Percentiles rank a stretch among this genome's conserved stretches.
Conservation (phyloP, 2,113 vertebrate species). For the Crotophaga sulcirostris region DNA sequence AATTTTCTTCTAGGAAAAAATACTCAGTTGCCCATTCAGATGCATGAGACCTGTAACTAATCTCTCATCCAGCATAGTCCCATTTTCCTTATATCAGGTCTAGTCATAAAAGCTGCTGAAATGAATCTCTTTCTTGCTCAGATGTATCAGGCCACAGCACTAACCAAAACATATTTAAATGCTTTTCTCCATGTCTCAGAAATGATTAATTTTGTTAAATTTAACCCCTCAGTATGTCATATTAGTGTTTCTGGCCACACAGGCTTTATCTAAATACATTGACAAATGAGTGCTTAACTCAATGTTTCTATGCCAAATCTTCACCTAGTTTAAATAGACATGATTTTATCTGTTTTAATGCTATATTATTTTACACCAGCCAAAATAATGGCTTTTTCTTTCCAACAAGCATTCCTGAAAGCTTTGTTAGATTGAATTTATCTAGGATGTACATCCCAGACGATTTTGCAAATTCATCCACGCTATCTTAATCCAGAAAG, state of each 20-base stretch:
- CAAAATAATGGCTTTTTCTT: not conserved
- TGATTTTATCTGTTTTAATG: not conserved
- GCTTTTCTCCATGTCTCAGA: not conserved
- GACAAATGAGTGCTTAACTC: not conserved
- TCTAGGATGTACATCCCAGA: not conserved
- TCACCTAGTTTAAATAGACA: not conserved
- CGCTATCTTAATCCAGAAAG: not conserved
- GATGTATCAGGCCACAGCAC: not conserved
- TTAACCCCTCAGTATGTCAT: accelerated
- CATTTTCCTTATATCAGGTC: not conserved
- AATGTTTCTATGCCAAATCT: not conserved
- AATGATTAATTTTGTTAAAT: not conserved
- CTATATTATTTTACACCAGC: not conserved
- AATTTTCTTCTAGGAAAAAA: not conserved
- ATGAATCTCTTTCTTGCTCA: not conserved
- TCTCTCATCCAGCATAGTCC: not conserved
- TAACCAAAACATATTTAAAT: not conserved
- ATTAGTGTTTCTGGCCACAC: not conserved
- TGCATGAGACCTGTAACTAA: not conserved
- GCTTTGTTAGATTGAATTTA: not conserved
- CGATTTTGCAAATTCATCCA: not conserved
- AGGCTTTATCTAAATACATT: not conserved
- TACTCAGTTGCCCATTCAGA: not conserved
- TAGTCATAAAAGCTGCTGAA: not conserved
- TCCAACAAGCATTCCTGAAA: not conserved